Evolutionary conservation across 92 coral and sea anemone species (phyloP).

Genomic region (Isaurus tuberculatus): DNA sequence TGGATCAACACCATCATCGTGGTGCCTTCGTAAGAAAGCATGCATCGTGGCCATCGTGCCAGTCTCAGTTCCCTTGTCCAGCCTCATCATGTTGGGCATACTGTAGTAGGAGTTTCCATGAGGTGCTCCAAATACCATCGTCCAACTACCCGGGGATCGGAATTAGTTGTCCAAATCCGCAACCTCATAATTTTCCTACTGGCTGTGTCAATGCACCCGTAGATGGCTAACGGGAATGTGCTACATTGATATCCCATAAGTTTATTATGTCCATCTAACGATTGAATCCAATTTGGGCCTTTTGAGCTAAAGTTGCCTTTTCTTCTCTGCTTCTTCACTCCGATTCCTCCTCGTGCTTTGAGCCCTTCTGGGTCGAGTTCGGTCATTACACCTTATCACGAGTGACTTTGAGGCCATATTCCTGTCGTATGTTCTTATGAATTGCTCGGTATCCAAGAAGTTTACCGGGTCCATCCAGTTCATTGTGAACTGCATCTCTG

Average conservation of each 20-base stretch:
- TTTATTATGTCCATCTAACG: slow-evolving; percentile 45
- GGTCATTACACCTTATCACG: slow-evolving; percentile 26
- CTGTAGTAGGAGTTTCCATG: slow-evolving; percentile 41
- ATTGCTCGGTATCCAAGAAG: background rate
- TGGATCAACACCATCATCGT: slow-evolving; percentile 47
- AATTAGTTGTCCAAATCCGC: too few species aligned
- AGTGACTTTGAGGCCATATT: background rate
- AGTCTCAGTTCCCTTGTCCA: slow-evolving; percentile 29
- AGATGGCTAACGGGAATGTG: too few species aligned
- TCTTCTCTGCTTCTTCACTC: slow-evolving; percentile 56
- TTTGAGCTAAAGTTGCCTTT: slow-evolving; percentile 53
- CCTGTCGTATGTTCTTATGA: background rate
- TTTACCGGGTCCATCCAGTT: background rate
- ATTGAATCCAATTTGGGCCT: slow-evolving; percentile 55
- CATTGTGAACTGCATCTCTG: background rate
- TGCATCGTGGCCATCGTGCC: slow-evolving; percentile 32
- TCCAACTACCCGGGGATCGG: too few species aligned
- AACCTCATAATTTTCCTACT: too few species aligned
- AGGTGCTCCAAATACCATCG: slow-evolving; percentile 60
- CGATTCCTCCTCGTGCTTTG: slow-evolving; percentile 57
- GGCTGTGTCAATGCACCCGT: too few species aligned
- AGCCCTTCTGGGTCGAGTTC: slow-evolving; percentile 59
- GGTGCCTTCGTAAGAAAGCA: slow-evolving; percentile 30
- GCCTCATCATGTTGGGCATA: slow-evolving; percentile 47
- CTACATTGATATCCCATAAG: too few species aligned